These are phyloP conservation scores for Chrysolina americana DNA, from an alignment of 2,888 invertebrate genomes.

Conservation along the genomic window DNA sequence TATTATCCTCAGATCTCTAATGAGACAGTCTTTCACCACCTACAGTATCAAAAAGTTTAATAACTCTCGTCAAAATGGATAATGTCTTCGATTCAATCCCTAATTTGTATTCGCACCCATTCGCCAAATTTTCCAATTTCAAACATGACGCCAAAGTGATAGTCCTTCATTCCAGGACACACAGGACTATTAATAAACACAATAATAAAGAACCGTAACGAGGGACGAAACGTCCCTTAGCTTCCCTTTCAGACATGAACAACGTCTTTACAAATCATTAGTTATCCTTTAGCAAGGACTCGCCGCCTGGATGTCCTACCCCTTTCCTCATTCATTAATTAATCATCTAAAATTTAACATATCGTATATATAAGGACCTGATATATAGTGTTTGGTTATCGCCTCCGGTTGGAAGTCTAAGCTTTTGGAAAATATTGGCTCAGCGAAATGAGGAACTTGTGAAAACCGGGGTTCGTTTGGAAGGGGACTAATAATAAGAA, in stretches of 20 bases:
- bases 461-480: neutral
- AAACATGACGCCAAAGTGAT: conserved; percentile 44
- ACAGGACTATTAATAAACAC: conserved; percentile 60
- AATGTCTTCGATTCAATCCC: conserved; percentile 34
- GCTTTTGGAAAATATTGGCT: conserved; percentile 35
- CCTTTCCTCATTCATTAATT: conserved; percentile 61
- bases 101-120: conserved; percentile 41
- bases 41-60: neutral
- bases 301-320: conserved; percentile 51
- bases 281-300: conserved; percentile 65
- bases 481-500: too few species aligned
- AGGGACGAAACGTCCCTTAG: conserved; percentile 55
- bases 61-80: neutral
- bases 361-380: conserved; percentile 59
- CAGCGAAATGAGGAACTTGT: neutral
- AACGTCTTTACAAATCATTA: conserved; percentile 69
- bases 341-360: conserved; percentile 65
- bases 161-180: conserved; percentile 52
- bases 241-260: conserved; percentile 61
- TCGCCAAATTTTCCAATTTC: conserved; percentile 45
- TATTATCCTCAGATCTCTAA: neutral
- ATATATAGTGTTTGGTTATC: conserved; percentile 53
- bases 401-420: conserved; percentile 28
- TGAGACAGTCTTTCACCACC: neutral
- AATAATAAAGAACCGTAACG: conserved; percentile 58